A percentile compares a stretch with the other conserved stretches of the same genome.
Conservation (phyloP, 2,888 invertebrate genomes). For the Caenorhabditis angaria region DNA sequence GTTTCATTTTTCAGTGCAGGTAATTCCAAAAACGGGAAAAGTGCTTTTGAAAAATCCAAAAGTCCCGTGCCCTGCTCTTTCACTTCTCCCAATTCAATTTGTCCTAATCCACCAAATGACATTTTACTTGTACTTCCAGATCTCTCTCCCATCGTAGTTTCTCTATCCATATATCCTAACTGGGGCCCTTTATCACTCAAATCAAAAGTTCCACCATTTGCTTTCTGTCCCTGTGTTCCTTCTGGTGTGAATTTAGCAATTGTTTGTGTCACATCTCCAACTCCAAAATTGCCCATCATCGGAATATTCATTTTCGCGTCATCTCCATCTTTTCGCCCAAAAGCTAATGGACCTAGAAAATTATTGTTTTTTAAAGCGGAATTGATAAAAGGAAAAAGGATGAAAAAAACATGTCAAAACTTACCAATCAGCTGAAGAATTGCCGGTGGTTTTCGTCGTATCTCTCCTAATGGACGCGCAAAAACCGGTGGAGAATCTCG, state of each 20-base stretch:
- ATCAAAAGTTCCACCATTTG: conserved; percentile 57
- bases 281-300: conserved; percentile 56
- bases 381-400: background rate
- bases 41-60: conserved; percentile 56
- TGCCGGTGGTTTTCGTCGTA: conserved; percentile 48
- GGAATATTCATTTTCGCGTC: conserved; percentile 55
- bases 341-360: conserved; percentile 51
- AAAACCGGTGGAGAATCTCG: conserved; percentile 25
- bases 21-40: conserved; percentile 56
- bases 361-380: conserved; percentile 1
- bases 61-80: conserved; percentile 58
- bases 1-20: conserved; percentile 53
- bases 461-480: conserved; percentile 20
- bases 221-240: conserved; percentile 22
- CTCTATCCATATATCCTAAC: conserved; percentile 61
- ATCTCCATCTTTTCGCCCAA: conserved; percentile 56
- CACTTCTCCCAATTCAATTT: conserved; percentile 44
- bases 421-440: conserved; percentile 41
- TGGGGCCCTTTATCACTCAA: conserved; percentile 53
- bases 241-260: conserved; percentile 59
- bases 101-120: conserved; percentile 44
- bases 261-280: conserved; percentile 52
- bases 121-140: conserved; percentile 37
- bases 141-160: conserved; percentile 51
- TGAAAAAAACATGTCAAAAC: background rate